Evolutionary conservation across 2,888 invertebrate species (phyloP), one percentile per base, ranked within the genome.

Genomic region (Entomobrya proxima): DNA sequence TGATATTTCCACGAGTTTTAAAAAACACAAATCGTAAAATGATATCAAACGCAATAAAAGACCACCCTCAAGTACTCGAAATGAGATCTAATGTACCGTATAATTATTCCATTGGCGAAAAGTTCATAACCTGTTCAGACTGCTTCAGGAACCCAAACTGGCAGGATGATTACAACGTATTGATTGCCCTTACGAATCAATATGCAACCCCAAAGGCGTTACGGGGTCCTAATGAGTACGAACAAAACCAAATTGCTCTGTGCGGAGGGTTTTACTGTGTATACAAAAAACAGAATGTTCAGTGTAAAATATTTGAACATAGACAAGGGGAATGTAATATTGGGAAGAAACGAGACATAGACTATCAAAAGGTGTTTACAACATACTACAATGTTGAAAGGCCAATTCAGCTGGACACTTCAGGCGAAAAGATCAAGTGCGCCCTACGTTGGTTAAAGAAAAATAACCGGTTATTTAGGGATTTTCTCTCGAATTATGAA

Each of bases 261-360:
- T 72, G 72, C 27, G 72, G 72, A 6, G 72, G 72, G 11, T 72
- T 72, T 24, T 72, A 72, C 27, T 44, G 47, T 27, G 3, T 72
- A n/a, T 72, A 72, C 24, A 5, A 11, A 24, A 40, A 72, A 47
- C 40, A 18, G 27, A 72, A 47, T n/a, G n/a, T n/a, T n/a, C n/a
- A n/a, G n/a, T n/a, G n/a, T n/a, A n/a, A n/a, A n/a, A n/a, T n/a
- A n/a, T n/a, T n/a, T n/a, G n/a, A n/a, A n/a, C n/a, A n/a, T n/a
- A n/a, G n/a, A n/a, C n/a, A n/a, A n/a, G n/a, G 72, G 9, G 72
- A 72, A 47, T 72, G 44, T n/a, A 72, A 72, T 72, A 72, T 72
- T 44, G 72, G 72, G 13, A 72, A 47, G 44, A 72, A 72, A 47
- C 18, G 47, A 44, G 72, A 72, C 27, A 13, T n/a, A 3, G 72